Conservation (phyloP, 2,888 invertebrate species). For the Sinopyrophorus schimmeli region DNA sequence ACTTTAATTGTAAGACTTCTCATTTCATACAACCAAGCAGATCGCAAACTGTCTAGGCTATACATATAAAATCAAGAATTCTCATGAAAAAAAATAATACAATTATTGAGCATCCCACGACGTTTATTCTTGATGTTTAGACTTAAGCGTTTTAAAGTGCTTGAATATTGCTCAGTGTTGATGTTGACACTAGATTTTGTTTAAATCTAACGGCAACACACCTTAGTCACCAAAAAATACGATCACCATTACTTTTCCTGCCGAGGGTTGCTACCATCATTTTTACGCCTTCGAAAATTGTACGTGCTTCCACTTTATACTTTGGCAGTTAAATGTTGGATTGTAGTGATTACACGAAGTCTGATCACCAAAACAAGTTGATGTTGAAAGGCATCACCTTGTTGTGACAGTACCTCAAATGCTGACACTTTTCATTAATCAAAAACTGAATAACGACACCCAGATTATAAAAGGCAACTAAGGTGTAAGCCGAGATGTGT, state of each 20-base stretch:
- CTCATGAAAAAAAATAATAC: conserved; percentile 6
- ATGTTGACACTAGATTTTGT: conserved; percentile 10
- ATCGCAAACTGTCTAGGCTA: too few relatives aligned
- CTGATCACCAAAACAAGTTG: neutral
- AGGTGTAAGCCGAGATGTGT: too few relatives aligned
- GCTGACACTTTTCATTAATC: too few relatives aligned
- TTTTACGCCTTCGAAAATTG: conserved; percentile 5
- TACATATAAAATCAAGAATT: too few relatives aligned
- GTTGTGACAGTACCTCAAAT: too few relatives aligned
- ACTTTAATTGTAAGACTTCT: too few relatives aligned
- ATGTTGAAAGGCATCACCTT: neutral
- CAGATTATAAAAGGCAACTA: too few relatives aligned
- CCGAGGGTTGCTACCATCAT: too few relatives aligned
- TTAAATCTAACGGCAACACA: neutral
- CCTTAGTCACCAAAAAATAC: conserved; percentile 4
- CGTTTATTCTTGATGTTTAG: conserved; percentile 11
- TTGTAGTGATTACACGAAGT: conserved; percentile 4
- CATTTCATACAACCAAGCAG: too few relatives aligned
- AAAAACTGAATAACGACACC: too few relatives aligned
- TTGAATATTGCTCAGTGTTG: conserved; percentile 10
- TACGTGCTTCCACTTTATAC: conserved; percentile 1
- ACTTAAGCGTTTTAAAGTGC: conserved; percentile 10
- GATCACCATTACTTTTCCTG: neutral
- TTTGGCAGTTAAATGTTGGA: conserved; percentile 1
- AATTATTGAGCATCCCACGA: conserved; percentile 10